Base-by-base conservation (phyloP, 2,888 invertebrate species). In the Torymus aiolomorphi region DNA sequence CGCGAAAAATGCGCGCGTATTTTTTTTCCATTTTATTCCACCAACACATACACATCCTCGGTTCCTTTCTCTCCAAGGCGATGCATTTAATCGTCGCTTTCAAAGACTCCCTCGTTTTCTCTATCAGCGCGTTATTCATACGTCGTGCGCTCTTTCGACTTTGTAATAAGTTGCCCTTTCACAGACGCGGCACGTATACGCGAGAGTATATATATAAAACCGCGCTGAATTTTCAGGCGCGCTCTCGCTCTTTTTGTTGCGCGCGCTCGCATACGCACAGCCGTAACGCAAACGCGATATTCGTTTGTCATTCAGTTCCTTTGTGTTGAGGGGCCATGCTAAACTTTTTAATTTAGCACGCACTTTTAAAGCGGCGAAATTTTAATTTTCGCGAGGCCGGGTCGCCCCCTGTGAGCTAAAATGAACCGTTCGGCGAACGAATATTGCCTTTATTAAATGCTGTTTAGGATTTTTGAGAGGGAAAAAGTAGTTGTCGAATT, bases 71-170 rank as follows among this genome's bases (percentile, higher is more conserved):
- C 52, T 72, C 42, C 62, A 72, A 72, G 20, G 72, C 18, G 62
- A 56, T 54, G 73, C 63, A 51, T 66, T 66, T 65, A 66, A 66
- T 66, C 66, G 51, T 12, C 49, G 57, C 66, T 74, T 59, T 57
- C n/a, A 20, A 56, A 57, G 31, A 24, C 31, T 14, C 31, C 13
- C 56, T 20, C 42, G 1, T 10, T 42, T 8, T 42, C 8, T 42
- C 42, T 42, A 49, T 31, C n/a, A 11, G n/a, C 3, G 20, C 57
- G 2, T 16, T 54, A 49, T 56, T 66, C n/a, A 66, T 65, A 31
- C 66, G 20, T 49, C 31, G 8, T 18, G 49, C 66, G 18, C 20
- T 20, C 65, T 42, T 42, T 42, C 42, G 18, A 59, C 20, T 61
- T 13, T 14, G n/a, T 62, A 18, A 52, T 52, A 51, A 52, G 66